Evolutionary conservation across 2,888 invertebrate species (phyloP).

Genomic region (Hirtodrosophila histrioides): DNA sequence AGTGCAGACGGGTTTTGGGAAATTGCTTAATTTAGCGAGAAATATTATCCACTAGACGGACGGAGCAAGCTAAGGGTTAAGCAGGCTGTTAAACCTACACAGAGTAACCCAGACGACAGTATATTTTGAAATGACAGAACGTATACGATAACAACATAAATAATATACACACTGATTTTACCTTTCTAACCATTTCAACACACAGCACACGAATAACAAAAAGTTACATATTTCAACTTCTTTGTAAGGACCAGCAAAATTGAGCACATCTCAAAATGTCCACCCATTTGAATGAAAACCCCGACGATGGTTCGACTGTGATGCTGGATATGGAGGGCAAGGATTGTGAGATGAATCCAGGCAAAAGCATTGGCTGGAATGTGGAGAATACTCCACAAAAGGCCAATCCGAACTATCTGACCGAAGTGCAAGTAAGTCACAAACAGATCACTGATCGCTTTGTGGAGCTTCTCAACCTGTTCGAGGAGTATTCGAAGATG

Average conservation of each 20-base stretch:
- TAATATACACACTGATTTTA: no score
- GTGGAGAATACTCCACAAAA: neutral
- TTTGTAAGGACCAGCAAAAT: neutral
- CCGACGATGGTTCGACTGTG: neutral
- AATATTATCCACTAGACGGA: slow-evolving; percentile 47
- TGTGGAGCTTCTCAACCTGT: slow-evolving; percentile 51
- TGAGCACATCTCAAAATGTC: slow-evolving; percentile 33
- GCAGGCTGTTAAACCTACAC: slow-evolving; percentile 24
- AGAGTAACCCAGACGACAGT: slow-evolving; percentile 18
- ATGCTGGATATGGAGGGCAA: slow-evolving; percentile 4
- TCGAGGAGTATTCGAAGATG: slow-evolving; percentile 53
- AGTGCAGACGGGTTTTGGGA: slow-evolving; percentile 25
- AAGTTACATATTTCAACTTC: no score
- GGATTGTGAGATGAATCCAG: neutral
- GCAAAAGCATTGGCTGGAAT: slow-evolving; percentile 47
- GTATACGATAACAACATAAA: neutral
- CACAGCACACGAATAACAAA: slow-evolving; percentile 2
- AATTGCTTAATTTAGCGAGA: slow-evolving; percentile 79
- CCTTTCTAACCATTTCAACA: neutral
- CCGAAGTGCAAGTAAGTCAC: slow-evolving; percentile 49
- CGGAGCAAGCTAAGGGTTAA: slow-evolving; percentile 6
- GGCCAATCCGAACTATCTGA: slow-evolving; percentile 11
- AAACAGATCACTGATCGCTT: slow-evolving; percentile 57
- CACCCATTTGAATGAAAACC: slow-evolving; percentile 7
- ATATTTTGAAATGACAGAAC: slow-evolving; percentile 17